phyloP scores from a whole-genome alignment of 1,140 invertebrate genomes.

The Gonioctena quinquepunctata region DNA sequence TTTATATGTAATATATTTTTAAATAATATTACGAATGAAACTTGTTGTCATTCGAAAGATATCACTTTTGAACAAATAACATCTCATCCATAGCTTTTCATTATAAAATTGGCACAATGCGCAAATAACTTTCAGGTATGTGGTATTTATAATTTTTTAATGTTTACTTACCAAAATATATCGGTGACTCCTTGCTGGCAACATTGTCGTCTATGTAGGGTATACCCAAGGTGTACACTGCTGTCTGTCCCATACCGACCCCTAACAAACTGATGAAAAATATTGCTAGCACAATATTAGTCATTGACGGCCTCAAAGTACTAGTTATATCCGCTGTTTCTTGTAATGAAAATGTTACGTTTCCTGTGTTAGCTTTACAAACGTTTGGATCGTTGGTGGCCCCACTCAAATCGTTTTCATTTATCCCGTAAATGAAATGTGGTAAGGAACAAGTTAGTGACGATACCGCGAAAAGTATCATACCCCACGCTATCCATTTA shows the following conservation, averaged over 20 bases:
- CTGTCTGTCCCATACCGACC: constrained; percentile 91
- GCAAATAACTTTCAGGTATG: too few species aligned
- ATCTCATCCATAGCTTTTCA: too few species aligned
- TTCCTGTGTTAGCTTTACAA: constrained; percentile 34
- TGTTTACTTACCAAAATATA: constrained; percentile 91
- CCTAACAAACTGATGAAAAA: constrained; percentile 85
- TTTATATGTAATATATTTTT: too few species aligned
- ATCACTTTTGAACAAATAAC: too few species aligned
- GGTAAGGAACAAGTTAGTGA: constrained; percentile 86
- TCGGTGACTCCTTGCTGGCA: constrained; percentile 86
- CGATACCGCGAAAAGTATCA: constrained; percentile 85
- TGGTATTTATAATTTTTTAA: too few species aligned
- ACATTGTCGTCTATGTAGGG: constrained; percentile 95
- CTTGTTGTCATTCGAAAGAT: too few species aligned
- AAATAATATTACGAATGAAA: too few species aligned
- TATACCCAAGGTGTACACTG: constrained; percentile 90
- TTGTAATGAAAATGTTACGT: not conserved
- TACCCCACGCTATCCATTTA: constrained; percentile 94
- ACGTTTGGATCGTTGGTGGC: constrained; percentile 47
- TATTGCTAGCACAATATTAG: constrained; percentile 78
- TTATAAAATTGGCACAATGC: too few species aligned
- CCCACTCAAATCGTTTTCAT: constrained; percentile 62
- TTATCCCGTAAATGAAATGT: constrained; percentile 78
- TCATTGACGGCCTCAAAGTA: constrained; percentile 74
- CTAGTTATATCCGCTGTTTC: constrained; percentile 60